Base-by-base conservation (phyloP, 2,888 invertebrate genomes). In the Netelia fuscicornis region DNA sequence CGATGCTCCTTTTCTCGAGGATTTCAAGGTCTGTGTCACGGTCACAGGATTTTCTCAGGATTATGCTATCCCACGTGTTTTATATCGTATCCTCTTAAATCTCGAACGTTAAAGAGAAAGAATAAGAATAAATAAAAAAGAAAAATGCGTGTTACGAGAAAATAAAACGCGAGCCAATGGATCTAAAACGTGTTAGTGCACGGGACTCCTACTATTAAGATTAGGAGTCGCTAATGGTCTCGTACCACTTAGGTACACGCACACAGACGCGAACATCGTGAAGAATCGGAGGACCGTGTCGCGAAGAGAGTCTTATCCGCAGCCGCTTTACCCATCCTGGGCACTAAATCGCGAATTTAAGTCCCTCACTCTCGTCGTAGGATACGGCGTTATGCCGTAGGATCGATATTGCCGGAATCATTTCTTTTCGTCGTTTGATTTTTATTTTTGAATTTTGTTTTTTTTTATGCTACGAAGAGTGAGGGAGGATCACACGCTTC, bases 151-250 rank as follows among this genome's bases (percentile, higher is more conserved):
- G 65, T 44, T 58, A 17, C 48, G 54, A 56, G 54, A 42, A 79
- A 78, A 71, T 75, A 65, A 65, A 71, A 82, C 58, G 37, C 23
- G n/a, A 71, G 70, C 77, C 81, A 60, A 76, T 76, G 75, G 76
- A 79, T 79, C 79, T 72, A 82, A 82, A 82, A 82, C 74, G 72
- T 78, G 74, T 77, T 78, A 65, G 76, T 62, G 75, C 30, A 30
- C 54, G 67, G 56, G 56, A 44, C 65, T 54, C 2, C 10, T 37
- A 60, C 82, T 82, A 67, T 85, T 79, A 82, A 85, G 85, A 85
- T 82, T 82, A 79, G 71, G 44, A 67, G 54, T 72, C 79, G 82
- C 85, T 85, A 85, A 85, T 85, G 83, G 83, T 72, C 60, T 79
- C 84, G 79, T 76, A 23, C 80, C 85, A 83, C 82, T 85, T 76